Base-by-base conservation (phyloP, 2,797 vertebrate species). In the Acropternis orthonyx region DNA sequence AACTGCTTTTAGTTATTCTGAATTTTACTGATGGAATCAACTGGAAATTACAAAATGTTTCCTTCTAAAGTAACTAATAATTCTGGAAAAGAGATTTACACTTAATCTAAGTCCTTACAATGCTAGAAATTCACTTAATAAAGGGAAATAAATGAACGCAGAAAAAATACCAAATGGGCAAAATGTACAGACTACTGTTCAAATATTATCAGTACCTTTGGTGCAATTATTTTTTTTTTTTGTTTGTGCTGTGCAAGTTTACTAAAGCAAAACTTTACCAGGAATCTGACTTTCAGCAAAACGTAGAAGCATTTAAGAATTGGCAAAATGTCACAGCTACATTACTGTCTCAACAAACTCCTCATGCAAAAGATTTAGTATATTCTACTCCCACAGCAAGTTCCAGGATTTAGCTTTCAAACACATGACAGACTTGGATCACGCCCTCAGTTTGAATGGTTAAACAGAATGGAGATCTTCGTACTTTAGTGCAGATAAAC, bases 271-370 rank as follows among this genome's bases (percentile, higher is more conserved):
- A 89, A 95, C 89, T 87, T 95, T 26, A 96, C 72, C 94, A 95
- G 82, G 63, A 97, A 96, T 96, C 93, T 94, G 94, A 92, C 94
- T 95, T 97, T 83, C 96, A 93, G 95, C 94, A 90, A 95, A 90
- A 96, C 30, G 90, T 85, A 96, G 96, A 98, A 97, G 96, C 95
- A 93, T 96, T 95, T 94, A 96, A 97, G 93, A 96, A 98, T 93
- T 97, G 97, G 97, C 97, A 98, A 98, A 97, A 95, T 78, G 95
- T 97, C 95, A 97, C 95, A 97, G 96, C 96, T 97, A 96, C 92
- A 28, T 96, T 95, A 96, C 95, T 94, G 97, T 96, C 97, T 97
- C 97, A 97, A 97, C 96, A 96, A 97, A 95, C 92, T 97, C 94
- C 96, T 96, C 97, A 97, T 98, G 98, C 94, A 97, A 95, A 98